Evolutionary conservation across 2,113 vertebrate genomes (phyloP), one percentile per base, ranked within the genome.

Genomic region (Globicephala melas): DNA sequence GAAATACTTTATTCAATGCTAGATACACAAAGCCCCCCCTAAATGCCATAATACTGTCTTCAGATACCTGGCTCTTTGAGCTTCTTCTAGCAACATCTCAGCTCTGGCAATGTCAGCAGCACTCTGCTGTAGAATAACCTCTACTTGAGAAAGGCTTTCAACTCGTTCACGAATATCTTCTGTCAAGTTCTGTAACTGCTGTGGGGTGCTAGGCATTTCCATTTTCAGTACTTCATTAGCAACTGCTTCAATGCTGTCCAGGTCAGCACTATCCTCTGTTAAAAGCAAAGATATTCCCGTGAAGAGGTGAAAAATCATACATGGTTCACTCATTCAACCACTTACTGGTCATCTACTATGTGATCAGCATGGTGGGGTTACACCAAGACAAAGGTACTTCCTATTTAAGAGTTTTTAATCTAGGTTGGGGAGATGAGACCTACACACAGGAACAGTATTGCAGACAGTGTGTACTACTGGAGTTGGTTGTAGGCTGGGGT

Each of bases 151-250:
- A 96, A 99, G 99, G 84, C 99, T 99, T 96, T 99, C 98, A 36
- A 99, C 99, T 28, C 99, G 99, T 90, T 99, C 99, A 1, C 99
- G 99, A 83, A 99, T 99, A 84, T 99, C 99, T 3, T 99, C 98
- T 0, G 99, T 99, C 92, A 99, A 98, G 92, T 99, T 99, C 94
- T 99, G 99, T 95, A 99, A 98, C 98, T 99, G 99, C 95, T 99
- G 98, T 1, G 99, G 99, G 0, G 99, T 99, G 70, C 99, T 99
- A 14, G 99, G 99, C 99, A 99, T 99, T 97, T 99, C 99, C 99
- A 99, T 99, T 96, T 99, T 99, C 96, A 99, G 93, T 41, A 99
- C 99, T 98, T 99, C 99, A 10, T 99, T 99, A 58, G 99, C 99
- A 91, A 99, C 99, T 0, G 99, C 98, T 98, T 99, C 99, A 0